These are phyloP conservation scores for Darevskia mixta DNA, from an alignment of 2,797 vertebrate genomes.

Conservation along the genomic window DNA sequence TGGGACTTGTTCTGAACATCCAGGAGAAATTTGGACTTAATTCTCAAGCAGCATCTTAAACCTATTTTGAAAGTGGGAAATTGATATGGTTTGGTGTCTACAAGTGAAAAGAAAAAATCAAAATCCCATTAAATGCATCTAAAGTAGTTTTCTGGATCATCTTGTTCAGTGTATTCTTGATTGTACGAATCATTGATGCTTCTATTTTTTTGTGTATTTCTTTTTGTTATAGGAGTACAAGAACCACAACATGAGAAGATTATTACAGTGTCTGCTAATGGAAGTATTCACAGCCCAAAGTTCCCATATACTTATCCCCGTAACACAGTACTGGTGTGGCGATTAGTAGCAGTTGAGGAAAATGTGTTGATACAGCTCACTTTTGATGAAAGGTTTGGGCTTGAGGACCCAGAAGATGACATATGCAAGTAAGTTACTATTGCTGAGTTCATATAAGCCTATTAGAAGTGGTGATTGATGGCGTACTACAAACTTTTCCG, in stretches of 20 bases:
- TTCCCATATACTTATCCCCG: slow-evolving; percentile 94
- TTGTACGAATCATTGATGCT: not conserved
- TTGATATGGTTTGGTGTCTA: not conserved
- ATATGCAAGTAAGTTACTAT: slow-evolving; percentile 94
- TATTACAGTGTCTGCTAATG: slow-evolving; percentile 90
- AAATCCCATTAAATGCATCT: not conserved
- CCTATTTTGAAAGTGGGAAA: not conserved
- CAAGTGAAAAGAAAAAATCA: not conserved
- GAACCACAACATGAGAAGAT: slow-evolving; percentile 95
- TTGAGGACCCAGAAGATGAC: slow-evolving; percentile 96
- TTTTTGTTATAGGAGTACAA: slow-evolving; percentile 88
- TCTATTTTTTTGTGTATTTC: slow-evolving; percentile 56
- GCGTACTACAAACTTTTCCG: not conserved
- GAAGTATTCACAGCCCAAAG: slow-evolving; percentile 93
- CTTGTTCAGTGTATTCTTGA: not conserved
- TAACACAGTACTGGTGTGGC: slow-evolving; percentile 90
- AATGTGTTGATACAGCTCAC: slow-evolving; percentile 92
- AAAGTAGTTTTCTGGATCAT: not conserved
- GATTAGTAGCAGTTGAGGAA: slow-evolving; percentile 87
- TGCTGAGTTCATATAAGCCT: not conserved
- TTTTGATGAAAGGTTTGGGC: slow-evolving; percentile 94
- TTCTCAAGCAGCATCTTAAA: not conserved
- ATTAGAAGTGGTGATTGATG: not conserved
- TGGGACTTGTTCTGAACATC: not conserved
- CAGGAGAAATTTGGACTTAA: not conserved